A percentile compares a stretch with the other conserved stretches of the same genome.
Conservation (phyloP, 1,140 invertebrate species). For the Drosophila funebris region DNA sequence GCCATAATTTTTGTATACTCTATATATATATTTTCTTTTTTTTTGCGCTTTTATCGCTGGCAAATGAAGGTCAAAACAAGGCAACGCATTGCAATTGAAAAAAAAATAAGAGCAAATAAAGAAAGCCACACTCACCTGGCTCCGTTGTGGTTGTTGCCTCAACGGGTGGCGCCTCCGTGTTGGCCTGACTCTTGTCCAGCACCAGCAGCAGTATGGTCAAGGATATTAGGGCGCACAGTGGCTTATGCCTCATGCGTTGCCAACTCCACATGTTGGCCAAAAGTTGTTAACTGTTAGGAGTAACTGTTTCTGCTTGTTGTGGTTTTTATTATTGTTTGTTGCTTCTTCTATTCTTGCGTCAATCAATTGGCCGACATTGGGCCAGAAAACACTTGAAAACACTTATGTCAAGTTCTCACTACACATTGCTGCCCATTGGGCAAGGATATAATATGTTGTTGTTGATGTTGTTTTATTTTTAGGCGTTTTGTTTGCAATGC, state of each 20-base stretch:
- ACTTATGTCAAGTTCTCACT: constrained; percentile 7
- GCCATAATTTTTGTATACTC: constrained; percentile 59
- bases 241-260: constrained; percentile 75
- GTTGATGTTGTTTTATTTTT: constrained; percentile 4
- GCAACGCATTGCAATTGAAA: constrained; percentile 35
- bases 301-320: background rate
- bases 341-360: too few relatives aligned
- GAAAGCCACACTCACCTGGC: constrained; percentile 69
- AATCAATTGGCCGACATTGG: constrained; percentile 45
- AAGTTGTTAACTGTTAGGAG: constrained; percentile 19
- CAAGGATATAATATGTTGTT: constrained; percentile 21
- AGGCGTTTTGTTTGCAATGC: background rate
- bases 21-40: background rate
- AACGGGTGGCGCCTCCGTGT: constrained; percentile 59
- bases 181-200: constrained; percentile 75
- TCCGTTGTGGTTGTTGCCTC: constrained; percentile 73
- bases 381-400: constrained; percentile 23
- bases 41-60: constrained; percentile 5
- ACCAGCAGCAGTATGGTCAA: constrained; percentile 71
- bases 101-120: background rate
- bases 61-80: constrained; percentile 56
- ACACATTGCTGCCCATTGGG: background rate
- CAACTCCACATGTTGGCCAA: constrained; percentile 60
- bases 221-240: constrained; percentile 73
- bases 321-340: constrained; percentile 18